Base-by-base conservation (phyloP, 2,113 vertebrate species). In the Burhinus bistriatus region DNA sequence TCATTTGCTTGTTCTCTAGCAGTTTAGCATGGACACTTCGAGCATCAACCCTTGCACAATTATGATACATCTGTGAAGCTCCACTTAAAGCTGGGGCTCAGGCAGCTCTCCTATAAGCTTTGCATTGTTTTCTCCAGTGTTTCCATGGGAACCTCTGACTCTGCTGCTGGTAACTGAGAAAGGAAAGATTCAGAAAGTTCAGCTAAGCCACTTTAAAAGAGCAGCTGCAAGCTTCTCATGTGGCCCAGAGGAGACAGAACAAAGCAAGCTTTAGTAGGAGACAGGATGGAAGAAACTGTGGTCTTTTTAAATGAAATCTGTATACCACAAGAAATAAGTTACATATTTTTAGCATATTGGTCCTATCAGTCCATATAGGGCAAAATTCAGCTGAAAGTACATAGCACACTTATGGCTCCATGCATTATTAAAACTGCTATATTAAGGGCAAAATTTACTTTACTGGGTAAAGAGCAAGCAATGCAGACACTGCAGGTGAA, bases 41-140 rank as follows among this genome's bases (percentile, higher is more conserved):
- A 59, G n/a, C 9, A 55, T 22, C 34, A 34, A 5, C 17, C 22
- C 29, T 80, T 62, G 44, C 81, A 65, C 34, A 62, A 32, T 54
- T 65, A 64, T 1, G 2, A 58, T 19, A 30, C 2, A 34, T n/a
- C 5, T 0, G 0, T 32, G 38, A 62, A 70, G 32, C 15, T 75
- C 11, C 55, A 34, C 32, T 58, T 49, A 65, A 40, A 66, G 42
- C 55, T 52, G 45, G 17, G 22, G 49, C 75, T 93, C 22, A 49
- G 59, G 62, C 18, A 42, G 20, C 15, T 54, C 30, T 93, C 77
- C 44, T 68, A 2, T 17, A 71, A 36, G 13, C 15, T 92, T 83
- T 90, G 34, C 18, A 26, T 81, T 92, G 61, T 95, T 91, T 82
- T 22, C 19, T 21, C 25, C 23, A n/a, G n/a, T 36, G 64, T 88